Percentiles rank a stretch among this genome's conserved stretches.
Conservation (phyloP, 2,888 invertebrate species). For the Cephus rjabovi region DNA sequence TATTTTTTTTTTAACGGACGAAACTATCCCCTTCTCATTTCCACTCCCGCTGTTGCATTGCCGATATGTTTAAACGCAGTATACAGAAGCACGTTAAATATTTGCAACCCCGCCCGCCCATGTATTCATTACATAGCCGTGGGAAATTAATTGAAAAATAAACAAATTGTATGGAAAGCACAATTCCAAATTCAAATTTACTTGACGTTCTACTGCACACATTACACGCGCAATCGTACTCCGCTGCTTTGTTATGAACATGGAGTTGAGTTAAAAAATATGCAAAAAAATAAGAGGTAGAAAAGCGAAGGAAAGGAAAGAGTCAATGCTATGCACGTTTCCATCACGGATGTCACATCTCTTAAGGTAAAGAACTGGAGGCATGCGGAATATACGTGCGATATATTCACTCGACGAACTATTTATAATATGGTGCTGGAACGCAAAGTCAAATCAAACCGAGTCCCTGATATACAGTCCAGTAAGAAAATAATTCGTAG, state of each 20-base stretch:
- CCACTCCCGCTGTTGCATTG: not conserved
- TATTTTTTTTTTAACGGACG: not conserved
- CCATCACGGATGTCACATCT: constrained; percentile 39
- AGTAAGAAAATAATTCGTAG: constrained; percentile 6
- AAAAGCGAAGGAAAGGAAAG: not conserved
- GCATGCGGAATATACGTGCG: constrained; percentile 17
- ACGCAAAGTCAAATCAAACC: not conserved
- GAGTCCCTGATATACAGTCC: not conserved
- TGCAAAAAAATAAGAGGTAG: not conserved
- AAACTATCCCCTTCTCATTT: not conserved
- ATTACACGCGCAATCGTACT: not conserved
- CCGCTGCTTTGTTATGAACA: not conserved
- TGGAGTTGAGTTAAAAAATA: not conserved
- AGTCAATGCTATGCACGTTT: constrained; percentile 29
- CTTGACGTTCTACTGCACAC: not conserved
- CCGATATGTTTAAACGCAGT: not conserved
- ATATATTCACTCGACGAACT: constrained; percentile 30
- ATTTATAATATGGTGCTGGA: constrained; percentile 21
- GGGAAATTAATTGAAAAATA: not conserved
- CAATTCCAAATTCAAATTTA: not conserved
- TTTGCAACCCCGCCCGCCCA: not conserved
- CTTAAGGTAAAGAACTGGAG: constrained; percentile 16
- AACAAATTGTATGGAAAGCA: not conserved
- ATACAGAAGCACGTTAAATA: not conserved
- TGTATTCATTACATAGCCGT: not conserved